Base-by-base conservation (phyloP, 2,113 vertebrate species). In the Podarcis cretensis region DNA sequence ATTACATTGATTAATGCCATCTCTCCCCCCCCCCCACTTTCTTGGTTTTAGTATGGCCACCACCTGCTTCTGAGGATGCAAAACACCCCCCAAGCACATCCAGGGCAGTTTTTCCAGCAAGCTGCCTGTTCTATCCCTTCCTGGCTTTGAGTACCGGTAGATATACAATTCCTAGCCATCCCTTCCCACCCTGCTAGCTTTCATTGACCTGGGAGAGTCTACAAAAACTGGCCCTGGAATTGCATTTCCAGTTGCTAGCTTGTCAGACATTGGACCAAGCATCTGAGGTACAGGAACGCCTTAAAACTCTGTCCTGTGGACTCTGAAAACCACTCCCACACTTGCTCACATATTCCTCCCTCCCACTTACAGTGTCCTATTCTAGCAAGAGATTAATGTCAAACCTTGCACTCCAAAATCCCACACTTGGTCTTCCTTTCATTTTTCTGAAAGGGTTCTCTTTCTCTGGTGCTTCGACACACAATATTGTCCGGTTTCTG, bases 311-410 rank as follows among this genome's bases (percentile, higher is more conserved):
- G 14, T 76, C 57, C 63, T 66, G 37, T 3, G 10, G 84, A 65
- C 86, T 90, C 89, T 86, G 82, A 88, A 69, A 90, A 32, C 27
- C 40, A 86, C 21, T 30, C 73, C 7, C 63, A 81, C 75, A 43
- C 90, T 91, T 81, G 92, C 86, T 71, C 68, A 88, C 32, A 0
- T 68, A 69, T 63, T 80, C 86, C 78, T 88, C 84, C 85, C 91
- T 91, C 85, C 63, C 82, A 92, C 90, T 91, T 90, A 91, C 84
- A 84, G 27, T 82, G 68, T 85, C 79, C 73, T 87, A 1, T 86
- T 83, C 30, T 83, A 86, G 54, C 73, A 83, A 30, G 48, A 81
- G 18, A 27, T 18, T 13, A 66, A 57, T 30, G 35, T 14, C 63
- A 48, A 9, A 1, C 16, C n/a, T 68, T 30, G 32, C 63, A 69